These are phyloP conservation scores for Thunnus thynnus DNA, from an alignment of 2,113 vertebrate species.

Conservation along the genomic window DNA sequence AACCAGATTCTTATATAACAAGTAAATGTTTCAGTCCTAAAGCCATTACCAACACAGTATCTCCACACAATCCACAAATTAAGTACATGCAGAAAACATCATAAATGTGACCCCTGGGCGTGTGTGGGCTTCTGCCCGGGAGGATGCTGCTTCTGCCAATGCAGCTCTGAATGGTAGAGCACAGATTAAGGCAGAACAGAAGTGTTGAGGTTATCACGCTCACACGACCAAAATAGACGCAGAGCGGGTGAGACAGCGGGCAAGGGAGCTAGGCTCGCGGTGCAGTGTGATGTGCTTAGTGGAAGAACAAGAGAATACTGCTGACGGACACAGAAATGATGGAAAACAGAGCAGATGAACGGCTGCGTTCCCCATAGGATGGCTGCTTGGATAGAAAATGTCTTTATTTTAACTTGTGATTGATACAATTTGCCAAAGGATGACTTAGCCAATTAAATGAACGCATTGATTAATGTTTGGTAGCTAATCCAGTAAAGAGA, in stretches of 20 bases:
- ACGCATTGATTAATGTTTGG: slow-evolving; percentile 21
- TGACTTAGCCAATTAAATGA: slow-evolving; percentile 18
- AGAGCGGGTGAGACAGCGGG: slow-evolving; percentile 76
- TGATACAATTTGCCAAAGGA: neutral
- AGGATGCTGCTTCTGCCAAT: slow-evolving; percentile 55
- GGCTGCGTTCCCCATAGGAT: slow-evolving; percentile 27
- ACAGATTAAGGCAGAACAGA: slow-evolving; percentile 82
- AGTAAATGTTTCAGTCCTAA: slow-evolving; percentile 2
- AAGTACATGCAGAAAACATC: slow-evolving; percentile 30
- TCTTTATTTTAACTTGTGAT: slow-evolving; percentile 31
- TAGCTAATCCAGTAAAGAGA: slow-evolving; percentile 16
- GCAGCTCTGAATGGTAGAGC: slow-evolving; percentile 69
- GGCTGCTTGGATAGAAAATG: neutral
- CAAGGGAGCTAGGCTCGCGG: slow-evolving; percentile 63
- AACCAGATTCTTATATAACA: neutral
- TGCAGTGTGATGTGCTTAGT: slow-evolving; percentile 66
- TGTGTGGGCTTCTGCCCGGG: slow-evolving; percentile 41
- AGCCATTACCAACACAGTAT: neutral
- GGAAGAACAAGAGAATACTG: slow-evolving; percentile 62
- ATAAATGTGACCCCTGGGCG: slow-evolving; percentile 37
- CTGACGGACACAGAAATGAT: slow-evolving; percentile 60
- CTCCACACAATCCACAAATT: slow-evolving; percentile 4
- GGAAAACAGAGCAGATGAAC: slow-evolving; percentile 43
- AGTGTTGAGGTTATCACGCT: slow-evolving; percentile 85
- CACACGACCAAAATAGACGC: slow-evolving; percentile 84